phyloP scores from a whole-genome alignment of 2,113 vertebrate species.

The Athene cunicularia region DNA sequence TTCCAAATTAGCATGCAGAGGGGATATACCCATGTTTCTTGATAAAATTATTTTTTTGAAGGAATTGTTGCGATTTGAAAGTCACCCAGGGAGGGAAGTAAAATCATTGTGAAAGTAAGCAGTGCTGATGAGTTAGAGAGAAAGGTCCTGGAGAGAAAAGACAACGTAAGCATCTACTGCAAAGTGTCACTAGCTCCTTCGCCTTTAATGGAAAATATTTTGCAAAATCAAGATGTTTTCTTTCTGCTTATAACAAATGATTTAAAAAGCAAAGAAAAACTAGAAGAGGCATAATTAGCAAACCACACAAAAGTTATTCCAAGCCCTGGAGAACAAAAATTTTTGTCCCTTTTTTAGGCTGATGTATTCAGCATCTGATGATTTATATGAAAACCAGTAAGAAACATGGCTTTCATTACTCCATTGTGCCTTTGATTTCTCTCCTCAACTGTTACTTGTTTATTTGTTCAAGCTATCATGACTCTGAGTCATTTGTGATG shows the following conservation, averaged over 20 bases:
- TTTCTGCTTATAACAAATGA: not conserved
- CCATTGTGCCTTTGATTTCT: slow-evolving; percentile 26
- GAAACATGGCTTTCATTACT: slow-evolving; percentile 29
- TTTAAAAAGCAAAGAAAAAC: not conserved
- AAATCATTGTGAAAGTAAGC: not conserved
- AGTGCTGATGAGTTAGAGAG: not conserved
- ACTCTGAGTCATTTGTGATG: slow-evolving; percentile 40
- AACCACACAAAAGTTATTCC: not conserved
- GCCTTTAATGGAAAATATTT: not conserved
- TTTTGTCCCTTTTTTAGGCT: not conserved
- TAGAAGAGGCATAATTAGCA: not conserved
- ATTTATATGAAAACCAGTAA: not conserved
- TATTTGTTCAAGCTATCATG: slow-evolving; percentile 36
- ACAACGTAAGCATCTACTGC: not conserved
- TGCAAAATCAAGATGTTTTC: not conserved
- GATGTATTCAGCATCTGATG: not conserved
- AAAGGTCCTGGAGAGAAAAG: not conserved
- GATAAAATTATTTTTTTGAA: not conserved
- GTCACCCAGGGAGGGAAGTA: not conserved
- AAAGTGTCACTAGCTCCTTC: not conserved
- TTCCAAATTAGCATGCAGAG: not conserved
- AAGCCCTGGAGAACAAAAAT: not conserved
- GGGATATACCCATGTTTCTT: not conserved
- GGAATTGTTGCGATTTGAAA: not conserved
- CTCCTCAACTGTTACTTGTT: slow-evolving; percentile 13